These are phyloP conservation scores for Acheta domesticus DNA, from an alignment of 2,888 invertebrate genomes.

Conservation along the genomic window DNA sequence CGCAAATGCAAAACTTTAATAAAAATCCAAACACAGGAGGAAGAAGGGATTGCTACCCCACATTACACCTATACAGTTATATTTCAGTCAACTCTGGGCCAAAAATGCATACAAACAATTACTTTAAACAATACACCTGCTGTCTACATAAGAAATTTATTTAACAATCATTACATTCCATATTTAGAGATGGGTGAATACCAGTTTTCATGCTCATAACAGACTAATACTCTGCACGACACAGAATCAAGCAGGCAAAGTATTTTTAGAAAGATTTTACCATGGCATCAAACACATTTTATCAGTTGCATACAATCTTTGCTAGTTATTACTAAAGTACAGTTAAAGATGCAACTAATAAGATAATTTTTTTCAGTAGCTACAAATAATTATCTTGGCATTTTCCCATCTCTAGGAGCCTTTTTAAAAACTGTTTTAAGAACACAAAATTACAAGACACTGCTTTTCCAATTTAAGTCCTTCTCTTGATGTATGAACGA, in stretches of 20 bases:
- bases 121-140: not conserved
- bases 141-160: conserved; percentile 32
- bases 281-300: not conserved
- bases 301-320: too few species aligned
- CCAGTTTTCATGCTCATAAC: not conserved
- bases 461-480: conserved; percentile 18
- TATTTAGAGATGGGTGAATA: not conserved
- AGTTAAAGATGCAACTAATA: conserved; percentile 18
- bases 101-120: not conserved
- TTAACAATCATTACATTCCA: conserved; percentile 31
- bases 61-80: too few species aligned
- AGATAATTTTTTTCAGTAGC: not conserved
- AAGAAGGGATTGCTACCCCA: too few species aligned
- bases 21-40: too few species aligned
- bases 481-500: not conserved
- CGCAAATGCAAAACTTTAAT: too few species aligned
- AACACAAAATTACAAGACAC: conserved; percentile 9
- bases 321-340: not conserved
- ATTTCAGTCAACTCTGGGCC: too few species aligned
- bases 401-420: conserved; percentile 4
- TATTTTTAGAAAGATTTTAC: not conserved
- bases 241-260: not conserved
- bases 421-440: not conserved
- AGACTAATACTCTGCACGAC: not conserved
- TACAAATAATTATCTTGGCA: not conserved